Evolutionary conservation across 2,888 invertebrate genomes (phyloP), one percentile per base, ranked within the genome.

Genomic region (Nebria brevicollis): DNA sequence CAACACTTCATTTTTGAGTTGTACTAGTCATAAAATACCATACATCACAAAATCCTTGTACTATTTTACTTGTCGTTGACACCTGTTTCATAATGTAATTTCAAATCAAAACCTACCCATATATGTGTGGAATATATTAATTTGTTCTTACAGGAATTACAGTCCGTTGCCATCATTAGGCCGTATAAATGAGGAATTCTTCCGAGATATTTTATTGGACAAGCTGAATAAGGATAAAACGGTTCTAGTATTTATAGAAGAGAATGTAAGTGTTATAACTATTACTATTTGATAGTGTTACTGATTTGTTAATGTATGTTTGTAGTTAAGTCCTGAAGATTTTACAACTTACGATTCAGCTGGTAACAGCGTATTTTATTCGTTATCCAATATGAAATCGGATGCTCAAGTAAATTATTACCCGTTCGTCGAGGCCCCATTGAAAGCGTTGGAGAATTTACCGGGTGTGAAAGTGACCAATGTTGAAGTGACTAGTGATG

Each of bases 391-490:
- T 66, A 85, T 89, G 2, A 85, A 86, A 79, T 86, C 87, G 7
- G 87, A 88, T 25, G 84, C 85, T 41, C 85, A 86, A 83, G 86
- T 86, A 26, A 88, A 91, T 0, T 95, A 94, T 86, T 88, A 93
- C 77, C 91, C 94, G 8, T 90, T 91, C 25, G 95, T 95, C 0
- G 90, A 92, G 72, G 90, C 91, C 82, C 91, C 95, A 0, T 82
- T 93, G 11, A 88, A 89, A 1, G 91, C 91, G 0, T 85, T 95
- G 65, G 90, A 92, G 83, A 88, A 90, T 42, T 85, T 93, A 6
- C 89, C 90, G 0, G 89, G 90, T 7, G 86, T 85, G 66, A 85
- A 86, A 77, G 84, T 87, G 15, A 83, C 85, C 25, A 87, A 87
- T 84, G 82, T 87, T 72, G 85, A 87, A 7, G 84, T 87, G 64